Evolutionary conservation across 2,797 vertebrate genomes (phyloP).

Genomic region (Microctenopoma stevenorrisi): DNA sequence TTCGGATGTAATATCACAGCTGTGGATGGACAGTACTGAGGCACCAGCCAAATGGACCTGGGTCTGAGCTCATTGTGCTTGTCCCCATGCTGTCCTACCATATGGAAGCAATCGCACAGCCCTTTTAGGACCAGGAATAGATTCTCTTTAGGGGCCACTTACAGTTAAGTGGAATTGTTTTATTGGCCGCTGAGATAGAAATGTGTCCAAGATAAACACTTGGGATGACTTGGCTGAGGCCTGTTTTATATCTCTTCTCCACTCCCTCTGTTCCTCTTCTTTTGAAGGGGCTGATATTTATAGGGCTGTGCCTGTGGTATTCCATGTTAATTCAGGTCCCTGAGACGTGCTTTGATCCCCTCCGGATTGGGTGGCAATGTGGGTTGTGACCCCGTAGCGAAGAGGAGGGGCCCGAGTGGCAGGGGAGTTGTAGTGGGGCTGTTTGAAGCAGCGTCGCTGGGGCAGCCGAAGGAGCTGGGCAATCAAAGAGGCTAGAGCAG

Average conservation of each 20-base stretch:
- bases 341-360: slow-evolving; percentile 91
- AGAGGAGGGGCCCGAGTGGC: slow-evolving; percentile 72
- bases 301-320: slow-evolving; percentile 90
- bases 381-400: slow-evolving; percentile 81
- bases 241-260: slow-evolving; percentile 81
- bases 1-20: slow-evolving; percentile 95
- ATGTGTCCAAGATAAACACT: slow-evolving; percentile 99
- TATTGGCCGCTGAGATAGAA: slow-evolving; percentile 98
- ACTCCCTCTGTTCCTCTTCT: slow-evolving; percentile 81
- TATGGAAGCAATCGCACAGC: slow-evolving; percentile 98
- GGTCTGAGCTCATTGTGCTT: slow-evolving; percentile 88
- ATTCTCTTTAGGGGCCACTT: slow-evolving; percentile 97
- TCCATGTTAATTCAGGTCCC: slow-evolving; percentile 92
- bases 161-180: slow-evolving; percentile 98
- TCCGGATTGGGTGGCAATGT: slow-evolving; percentile 89
- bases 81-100: slow-evolving; percentile 98
- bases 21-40: slow-evolving; percentile 92
- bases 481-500: slow-evolving; percentile 82
- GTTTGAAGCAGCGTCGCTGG: slow-evolving; percentile 75
- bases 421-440: slow-evolving; percentile 75
- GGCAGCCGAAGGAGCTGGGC: slow-evolving; percentile 75
- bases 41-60: slow-evolving; percentile 92
- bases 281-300: slow-evolving; percentile 93
- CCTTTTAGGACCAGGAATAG: slow-evolving; percentile 95
- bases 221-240: slow-evolving; percentile 88